Base-by-base conservation (phyloP, 2,888 invertebrate species). In the Eumacrocentrus americanus region DNA sequence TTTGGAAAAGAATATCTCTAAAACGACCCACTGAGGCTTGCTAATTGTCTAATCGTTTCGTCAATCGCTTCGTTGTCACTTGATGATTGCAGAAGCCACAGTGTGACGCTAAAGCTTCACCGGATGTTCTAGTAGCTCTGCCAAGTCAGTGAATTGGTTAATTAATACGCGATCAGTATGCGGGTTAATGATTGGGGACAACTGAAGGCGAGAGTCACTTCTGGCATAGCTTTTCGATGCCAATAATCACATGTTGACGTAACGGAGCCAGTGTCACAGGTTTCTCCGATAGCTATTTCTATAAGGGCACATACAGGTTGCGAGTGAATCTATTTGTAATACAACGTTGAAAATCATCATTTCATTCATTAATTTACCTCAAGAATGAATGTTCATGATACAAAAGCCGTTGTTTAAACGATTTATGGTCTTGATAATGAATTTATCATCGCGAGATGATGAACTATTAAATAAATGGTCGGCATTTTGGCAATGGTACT, bases 111-210 rank as follows among this genome's bases (percentile, higher is more conserved):
- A n/a, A n/a, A n/a, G n/a, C n/a, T n/a, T n/a, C 18, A 50, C 34
- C 51, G 37, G 51, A 37, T 51, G 23, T 12, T 37, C 23, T 51
- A 11, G 18, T 51, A 34, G 20, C 22, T 37, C 7, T 51, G 51
- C 51, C 51, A 51, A 51, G 20, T 12, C 22, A 18, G 14, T 38
- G 37, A 51, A 38, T 38, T 37, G 51, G 34, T 35, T 51, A 51
- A 51, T 51, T 51, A 50, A 50, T 50, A 50, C 34, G 20, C 22
- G 53, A 25, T 60, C 40, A 67, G 65, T 68, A 68, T 67, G 67
- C 67, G 64, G 67, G 68, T 67, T 66, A 67, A 67, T 63, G 63
- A 68, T 67, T 66, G 62, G 56, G 67, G 58, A 63, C 66, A 59
- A 60, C 40, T 56, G 55, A 62, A 59, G 62, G 61, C 56, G 29